Evolutionary conservation across 2,888 invertebrate species (phyloP).

Genomic region (Arctia plantaginis): DNA sequence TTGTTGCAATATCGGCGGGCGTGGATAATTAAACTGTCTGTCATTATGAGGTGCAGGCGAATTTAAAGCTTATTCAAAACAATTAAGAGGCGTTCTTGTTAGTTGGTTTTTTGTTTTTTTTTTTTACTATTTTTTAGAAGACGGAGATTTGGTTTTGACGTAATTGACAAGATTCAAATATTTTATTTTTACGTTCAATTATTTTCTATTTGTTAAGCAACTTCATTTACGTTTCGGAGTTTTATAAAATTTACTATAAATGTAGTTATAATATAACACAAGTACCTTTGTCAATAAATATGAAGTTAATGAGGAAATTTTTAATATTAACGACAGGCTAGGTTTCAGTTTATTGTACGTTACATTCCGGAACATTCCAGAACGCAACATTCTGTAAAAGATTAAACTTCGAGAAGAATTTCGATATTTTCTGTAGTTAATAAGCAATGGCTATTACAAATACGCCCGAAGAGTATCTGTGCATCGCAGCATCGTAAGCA

Average conservation of each 20-base stretch:
- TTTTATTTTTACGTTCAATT: slow-evolving; percentile 7
- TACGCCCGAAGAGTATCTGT: neutral
- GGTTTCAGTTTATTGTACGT: neutral
- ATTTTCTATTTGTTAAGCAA: neutral
- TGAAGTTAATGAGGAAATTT: too few species aligned
- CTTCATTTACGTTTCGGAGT: neutral
- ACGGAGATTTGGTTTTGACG: neutral
- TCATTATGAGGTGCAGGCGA: slow-evolving; percentile 48
- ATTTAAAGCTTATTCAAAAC: slow-evolving; percentile 30
- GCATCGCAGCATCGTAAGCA: neutral
- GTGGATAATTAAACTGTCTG: slow-evolving; percentile 55
- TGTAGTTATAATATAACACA: neutral
- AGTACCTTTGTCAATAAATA: too few species aligned
- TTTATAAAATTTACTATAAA: neutral
- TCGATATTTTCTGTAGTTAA: neutral
- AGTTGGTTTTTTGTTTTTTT: slow-evolving; percentile 26
- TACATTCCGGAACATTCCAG: neutral
- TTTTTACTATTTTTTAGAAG: slow-evolving; percentile 27
- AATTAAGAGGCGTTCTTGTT: slow-evolving; percentile 22
- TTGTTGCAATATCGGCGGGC: slow-evolving; percentile 57
- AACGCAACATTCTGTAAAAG: neutral
- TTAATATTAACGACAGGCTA: neutral
- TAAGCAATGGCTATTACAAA: neutral
- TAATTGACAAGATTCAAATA: slow-evolving; percentile 14
- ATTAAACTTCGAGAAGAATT: neutral